These are phyloP conservation scores for Turdus rufiventris DNA, from an alignment of 2,113 vertebrate species.

Conservation along the genomic window DNA sequence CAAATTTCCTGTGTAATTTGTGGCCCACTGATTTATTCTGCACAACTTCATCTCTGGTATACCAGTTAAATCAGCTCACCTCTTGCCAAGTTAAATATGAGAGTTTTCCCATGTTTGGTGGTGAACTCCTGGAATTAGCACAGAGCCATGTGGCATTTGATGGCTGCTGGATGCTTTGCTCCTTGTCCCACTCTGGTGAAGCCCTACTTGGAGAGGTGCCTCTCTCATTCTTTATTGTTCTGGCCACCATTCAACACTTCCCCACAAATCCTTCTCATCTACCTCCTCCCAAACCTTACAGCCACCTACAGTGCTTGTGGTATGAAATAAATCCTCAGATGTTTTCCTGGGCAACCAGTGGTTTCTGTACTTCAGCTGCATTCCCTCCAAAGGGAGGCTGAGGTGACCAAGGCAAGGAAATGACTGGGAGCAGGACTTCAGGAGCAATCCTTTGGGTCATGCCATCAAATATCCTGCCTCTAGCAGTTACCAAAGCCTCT, in stretches of 20 bases:
- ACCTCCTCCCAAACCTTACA: neutral
- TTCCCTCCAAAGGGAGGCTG: neutral
- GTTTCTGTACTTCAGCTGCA: neutral
- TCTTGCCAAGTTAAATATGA: conserved; percentile 51
- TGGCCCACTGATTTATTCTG: conserved; percentile 49
- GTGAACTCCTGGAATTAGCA: conserved; percentile 41
- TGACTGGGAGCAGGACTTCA: neutral
- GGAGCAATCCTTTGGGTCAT: neutral
- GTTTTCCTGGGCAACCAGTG: neutral
- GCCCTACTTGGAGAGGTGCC: conserved; percentile 21
- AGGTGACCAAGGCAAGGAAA: neutral
- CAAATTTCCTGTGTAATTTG: conserved; percentile 60
- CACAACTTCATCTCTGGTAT: conserved; percentile 25
- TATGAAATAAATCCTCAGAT: neutral
- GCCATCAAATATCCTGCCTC: neutral
- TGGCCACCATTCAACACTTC: neutral
- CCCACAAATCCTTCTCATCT: conserved; percentile 28
- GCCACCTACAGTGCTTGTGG: conserved; percentile 48
- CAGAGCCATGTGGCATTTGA: neutral
- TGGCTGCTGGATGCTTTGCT: neutral
- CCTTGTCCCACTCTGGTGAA: neutral
- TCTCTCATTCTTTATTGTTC: neutral
- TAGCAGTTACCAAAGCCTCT: neutral
- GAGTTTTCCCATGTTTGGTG: conserved; percentile 26
- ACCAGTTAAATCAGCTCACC: conserved; percentile 24